Base-by-base conservation (phyloP, 30 jellyfish, hydroid and myxozoan species). In the Clytia hemisphaerica region DNA sequence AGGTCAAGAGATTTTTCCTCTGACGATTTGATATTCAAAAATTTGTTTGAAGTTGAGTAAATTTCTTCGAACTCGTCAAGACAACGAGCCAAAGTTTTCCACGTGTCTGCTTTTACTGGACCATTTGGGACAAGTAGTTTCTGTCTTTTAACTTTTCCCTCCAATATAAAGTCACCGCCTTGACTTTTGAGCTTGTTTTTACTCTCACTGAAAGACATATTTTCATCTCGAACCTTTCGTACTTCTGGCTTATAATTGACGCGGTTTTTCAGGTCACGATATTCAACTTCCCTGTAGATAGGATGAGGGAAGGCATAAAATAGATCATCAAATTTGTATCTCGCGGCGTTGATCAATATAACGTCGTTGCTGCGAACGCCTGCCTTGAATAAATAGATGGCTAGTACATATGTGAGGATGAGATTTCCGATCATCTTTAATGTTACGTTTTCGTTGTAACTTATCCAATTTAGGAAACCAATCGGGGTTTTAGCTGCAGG, bases 11-110 rank as follows among this genome's bases (percentile, higher is more conserved):
- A n/a, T n/a, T n/a, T n/a, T n/a, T n/a, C n/a, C n/a, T n/a, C n/a
- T n/a, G n/a, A n/a, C n/a, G n/a, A n/a, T n/a, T n/a, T n/a, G n/a
- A n/a, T n/a, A n/a, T n/a, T n/a, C n/a, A n/a, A n/a, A n/a, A n/a
- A n/a, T n/a, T n/a, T n/a, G n/a, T n/a, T n/a, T n/a, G n/a, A n/a
- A n/a, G n/a, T n/a, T n/a, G n/a, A 27, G 29, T 55, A 55, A 18
- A 55, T 3, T 24, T 16, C 6, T 22, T 55, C 69, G 29, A 55
- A 55, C 54, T 4, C 31, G 29, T 55, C 69, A 4, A 55, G 29
- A 55, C 69, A 55, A 16, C 69, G 24, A 16, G 69, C 24, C 4
- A 55, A 19, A 25, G 40, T 55, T 55, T 55, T 27, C 69, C 54
- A 55, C 1, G 1, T 1, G 4, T 38, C 30, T 57, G 57, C 0